A percentile compares a stretch with the other conserved stretches of the same genome.
Evolutionary conservation across 1,140 invertebrate genomes (phyloP).

Genomic region (Anastrepha ludens): DNA sequence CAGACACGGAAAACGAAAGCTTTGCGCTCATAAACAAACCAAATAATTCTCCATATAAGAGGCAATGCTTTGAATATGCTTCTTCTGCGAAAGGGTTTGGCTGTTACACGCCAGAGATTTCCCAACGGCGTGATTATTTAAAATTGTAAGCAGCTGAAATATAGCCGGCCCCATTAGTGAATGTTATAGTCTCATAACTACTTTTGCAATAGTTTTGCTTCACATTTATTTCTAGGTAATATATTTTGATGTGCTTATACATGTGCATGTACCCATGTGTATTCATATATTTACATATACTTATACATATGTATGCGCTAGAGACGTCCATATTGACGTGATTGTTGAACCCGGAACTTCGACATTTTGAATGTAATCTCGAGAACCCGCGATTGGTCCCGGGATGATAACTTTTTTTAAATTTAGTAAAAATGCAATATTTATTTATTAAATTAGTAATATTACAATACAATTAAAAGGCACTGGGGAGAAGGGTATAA

Average conservation of each 20-base stretch:
- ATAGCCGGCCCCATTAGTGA: background rate
- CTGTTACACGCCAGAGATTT: constrained; percentile 62
- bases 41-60: background rate
- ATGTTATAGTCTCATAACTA: constrained; percentile 9
- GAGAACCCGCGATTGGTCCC: no score
- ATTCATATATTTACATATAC: no score
- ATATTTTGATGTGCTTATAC: background rate
- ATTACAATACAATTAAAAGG: no score
- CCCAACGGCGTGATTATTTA: constrained; percentile 74
- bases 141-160: constrained; percentile 69
- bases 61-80: background rate
- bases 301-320: no score
- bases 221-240: background rate
- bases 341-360: no score
- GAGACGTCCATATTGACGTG: no score
- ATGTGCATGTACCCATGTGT: no score
- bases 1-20: background rate
- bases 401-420: no score
- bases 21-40: background rate
- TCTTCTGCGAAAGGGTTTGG: constrained; percentile 66
- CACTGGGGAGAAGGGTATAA: no score
- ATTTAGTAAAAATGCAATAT: no score
- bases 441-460: no score
- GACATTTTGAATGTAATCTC: no score
- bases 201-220: constrained; percentile 34